Evolutionary conservation across 2,113 vertebrate genomes (phyloP), one percentile per base, ranked within the genome.

Genomic region (Paracanthobrama guichenoti): DNA sequence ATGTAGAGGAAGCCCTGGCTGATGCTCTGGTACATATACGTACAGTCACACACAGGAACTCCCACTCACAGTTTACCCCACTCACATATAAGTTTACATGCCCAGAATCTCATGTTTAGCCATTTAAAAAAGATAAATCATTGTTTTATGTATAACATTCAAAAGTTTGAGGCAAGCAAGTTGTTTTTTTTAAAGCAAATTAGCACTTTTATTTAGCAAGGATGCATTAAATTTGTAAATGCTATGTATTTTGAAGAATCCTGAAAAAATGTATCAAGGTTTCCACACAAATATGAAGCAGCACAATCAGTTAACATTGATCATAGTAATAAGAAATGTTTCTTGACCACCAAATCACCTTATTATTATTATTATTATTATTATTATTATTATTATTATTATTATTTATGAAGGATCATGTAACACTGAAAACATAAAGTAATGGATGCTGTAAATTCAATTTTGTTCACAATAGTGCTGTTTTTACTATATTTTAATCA

Each of bases 1-100:
- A 99, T 0, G 96, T 99, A 84, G 98, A 99, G 88, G 98, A 98
- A 88, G 98, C 98, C 0, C 96, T 99, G 3, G 98, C 98, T 64
- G 97, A 99, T 78, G 97, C 97, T 18, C 92, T 99, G 97, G 97
- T 99, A 97, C 74, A 80, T 83, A 81, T 72, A 83, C 24, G 48
- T 74, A 14, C 39, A 9, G 24, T 53, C 53, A 69, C 18, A 76
- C 53, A 57, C 46, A 28, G 20, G 3, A 57, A 77, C 28, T 77
- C 18, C 6, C 10, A 62, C 26, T 60, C 7, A 55, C 71, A 80
- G n/a, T n/a, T n/a, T n/a, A 42, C 6, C 9, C 6, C 10, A 62
- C 26, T 60, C 7, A 55, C 71, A 80, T 28, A 50, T 26, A 28
- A 69, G 2, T 39, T 28, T 28, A 20, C 53, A 55, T 44, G 2